Conservation (phyloP, 2,888 invertebrate genomes). For the Melinopterus prodromus region DNA sequence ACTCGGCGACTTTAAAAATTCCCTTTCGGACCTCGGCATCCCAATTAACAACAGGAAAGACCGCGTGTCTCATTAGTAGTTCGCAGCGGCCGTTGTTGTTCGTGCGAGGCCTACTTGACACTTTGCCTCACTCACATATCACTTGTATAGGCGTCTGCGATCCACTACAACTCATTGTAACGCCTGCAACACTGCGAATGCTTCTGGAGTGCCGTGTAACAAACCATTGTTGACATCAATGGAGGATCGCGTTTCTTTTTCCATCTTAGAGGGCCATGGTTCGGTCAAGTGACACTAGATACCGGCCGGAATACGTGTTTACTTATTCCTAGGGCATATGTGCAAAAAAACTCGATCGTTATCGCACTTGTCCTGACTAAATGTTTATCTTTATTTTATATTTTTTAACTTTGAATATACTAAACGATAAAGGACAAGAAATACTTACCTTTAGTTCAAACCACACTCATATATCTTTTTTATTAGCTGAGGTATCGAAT, state of each 20-base stretch:
- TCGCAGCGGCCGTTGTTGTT: constrained; percentile 4
- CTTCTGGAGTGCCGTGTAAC: not conserved
- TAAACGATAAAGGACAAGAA: not conserved
- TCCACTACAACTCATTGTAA: not conserved
- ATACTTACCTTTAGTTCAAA: not conserved
- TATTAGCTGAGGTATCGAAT: not conserved
- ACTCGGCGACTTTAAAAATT: not conserved
- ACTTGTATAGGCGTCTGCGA: constrained; percentile 6
- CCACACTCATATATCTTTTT: not conserved
- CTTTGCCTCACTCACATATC: not conserved
- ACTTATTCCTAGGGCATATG: not conserved
- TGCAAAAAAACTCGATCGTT: not conserved
- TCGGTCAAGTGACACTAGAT: constrained; percentile 17
- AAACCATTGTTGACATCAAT: constrained; percentile 25
- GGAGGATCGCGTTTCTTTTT: not conserved
- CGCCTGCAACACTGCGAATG: constrained; percentile 5
- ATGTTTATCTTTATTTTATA: not conserved
- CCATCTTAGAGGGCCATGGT: not conserved
- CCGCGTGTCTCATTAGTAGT: constrained; percentile 14
- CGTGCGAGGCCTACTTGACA: constrained; percentile 11
- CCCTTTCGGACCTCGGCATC: not conserved
- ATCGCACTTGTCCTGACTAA: not conserved
- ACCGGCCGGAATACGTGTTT: not conserved
- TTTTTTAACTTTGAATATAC: not conserved
- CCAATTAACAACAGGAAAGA: constrained; percentile 17